A percentile compares a stretch with the other conserved stretches of the same genome.
Evolutionary conservation across 2,113 vertebrate species (phyloP).

Genomic region (Haemorhous mexicanus): DNA sequence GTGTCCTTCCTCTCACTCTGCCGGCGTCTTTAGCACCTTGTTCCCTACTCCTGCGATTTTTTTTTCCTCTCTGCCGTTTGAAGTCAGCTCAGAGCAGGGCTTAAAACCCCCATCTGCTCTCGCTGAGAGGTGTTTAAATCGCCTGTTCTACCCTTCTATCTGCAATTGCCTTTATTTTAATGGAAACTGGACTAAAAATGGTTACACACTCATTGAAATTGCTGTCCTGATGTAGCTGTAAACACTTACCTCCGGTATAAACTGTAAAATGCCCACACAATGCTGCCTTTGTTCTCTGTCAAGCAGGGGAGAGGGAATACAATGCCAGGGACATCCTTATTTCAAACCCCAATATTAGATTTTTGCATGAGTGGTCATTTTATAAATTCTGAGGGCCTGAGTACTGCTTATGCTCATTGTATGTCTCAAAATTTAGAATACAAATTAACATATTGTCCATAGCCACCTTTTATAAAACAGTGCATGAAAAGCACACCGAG

Average conservation of each 20-base stretch:
- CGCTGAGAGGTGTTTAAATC: neutral
- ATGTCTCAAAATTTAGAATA: neutral
- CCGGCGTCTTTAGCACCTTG: neutral
- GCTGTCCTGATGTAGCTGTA: neutral
- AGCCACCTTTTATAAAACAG: neutral
- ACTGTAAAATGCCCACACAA: slow-evolving; percentile 1
- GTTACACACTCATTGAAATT: neutral
- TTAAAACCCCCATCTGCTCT: slow-evolving; percentile 16
- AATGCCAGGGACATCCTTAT: neutral
- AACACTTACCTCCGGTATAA: neutral
- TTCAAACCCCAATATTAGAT: neutral
- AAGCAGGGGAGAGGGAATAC: neutral
- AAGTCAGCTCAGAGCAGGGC: neutral
- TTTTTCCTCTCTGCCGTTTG: neutral
- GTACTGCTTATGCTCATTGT: neutral
- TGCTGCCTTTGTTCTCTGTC: slow-evolving; percentile 16
- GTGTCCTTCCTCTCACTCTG: slow-evolving; percentile 4
- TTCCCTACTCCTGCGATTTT: neutral
- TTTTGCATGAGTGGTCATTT: neutral
- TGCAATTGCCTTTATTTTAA: neutral
- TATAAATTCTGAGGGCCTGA: neutral
- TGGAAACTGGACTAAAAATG: neutral
- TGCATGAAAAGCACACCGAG: neutral
- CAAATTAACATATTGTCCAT: neutral
- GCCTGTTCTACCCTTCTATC: neutral